Evolutionary conservation across 2,797 vertebrate species (phyloP), one percentile per base, ranked within the genome.

Genomic region (Percopsis omiscomaycus): DNA sequence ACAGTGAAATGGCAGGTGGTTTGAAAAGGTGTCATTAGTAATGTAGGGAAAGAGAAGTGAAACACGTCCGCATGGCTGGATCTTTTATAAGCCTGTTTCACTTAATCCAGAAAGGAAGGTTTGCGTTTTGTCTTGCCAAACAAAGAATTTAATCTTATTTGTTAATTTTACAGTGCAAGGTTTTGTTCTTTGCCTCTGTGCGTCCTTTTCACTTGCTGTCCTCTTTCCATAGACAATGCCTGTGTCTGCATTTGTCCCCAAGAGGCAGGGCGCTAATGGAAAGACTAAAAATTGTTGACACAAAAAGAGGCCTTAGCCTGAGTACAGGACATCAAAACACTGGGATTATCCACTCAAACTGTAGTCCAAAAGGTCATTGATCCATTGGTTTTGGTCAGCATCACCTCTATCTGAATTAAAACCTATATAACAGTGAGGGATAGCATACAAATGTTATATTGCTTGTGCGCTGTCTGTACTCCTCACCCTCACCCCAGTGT

Each of bases 251-350:
- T 67, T 50, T 45, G 49, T 74, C 29, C 75, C 55, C 74, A 15
- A 22, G 76, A 70, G 74, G 55, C 29, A 8, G 22, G 67, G 44
- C 6, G 0, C 12, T 37, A 59, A 68, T 60, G 55, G 22, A 9
- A 50, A 78, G n/a, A 68, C 57, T 83, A 82, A 73, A 79, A 81
- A 75, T 65, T 69, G 58, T 48, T 14, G 58, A 76, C 64, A 54
- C 70, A 77, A 56, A 71, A 78, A 69, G 56, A 66, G 55, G 77
- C 14, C 66, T 14, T 37, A 0, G n/a, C 13, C 61, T 74, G 73
- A 84, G 79, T 69, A 68, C 15, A 55, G 60, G 29, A 69, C 27
- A 13, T 12, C 2, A 46, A 16, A 68, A 60, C 5, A 54, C 22
- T 16, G 13, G 12, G 13, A 44, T 50, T 71, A 79, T 45, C 63